These are phyloP conservation scores for Pentalonia nigronervosa DNA, from an alignment of 1,140 invertebrate genomes.

Conservation along the genomic window DNA sequence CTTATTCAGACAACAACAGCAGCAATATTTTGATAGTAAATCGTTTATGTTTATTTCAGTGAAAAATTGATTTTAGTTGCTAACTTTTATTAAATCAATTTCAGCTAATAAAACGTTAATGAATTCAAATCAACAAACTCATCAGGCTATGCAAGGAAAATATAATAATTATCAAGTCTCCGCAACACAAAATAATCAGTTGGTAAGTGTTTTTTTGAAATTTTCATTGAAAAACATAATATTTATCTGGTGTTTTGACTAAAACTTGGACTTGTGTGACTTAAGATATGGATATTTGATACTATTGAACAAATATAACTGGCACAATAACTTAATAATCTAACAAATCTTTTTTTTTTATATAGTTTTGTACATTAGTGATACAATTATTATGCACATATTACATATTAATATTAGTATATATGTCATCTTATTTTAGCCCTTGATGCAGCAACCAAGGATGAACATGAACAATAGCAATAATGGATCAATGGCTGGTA, in stretches of 20 bases:
- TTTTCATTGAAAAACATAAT: not conserved
- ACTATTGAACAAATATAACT: not conserved
- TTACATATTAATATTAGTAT: not conserved
- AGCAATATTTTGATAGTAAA: slow-evolving; percentile 45
- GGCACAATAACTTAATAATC: not conserved
- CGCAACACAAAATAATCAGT: slow-evolving; percentile 51
- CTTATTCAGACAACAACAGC: slow-evolving; percentile 44
- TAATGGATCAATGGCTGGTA: slow-evolving; percentile 43
- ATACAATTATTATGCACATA: not conserved
- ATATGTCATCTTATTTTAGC: not conserved
- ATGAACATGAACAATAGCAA: slow-evolving; percentile 47
- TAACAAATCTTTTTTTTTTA: too few species aligned
- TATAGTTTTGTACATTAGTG: too few species aligned
- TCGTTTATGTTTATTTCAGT: not conserved
- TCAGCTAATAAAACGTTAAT: slow-evolving; percentile 50
- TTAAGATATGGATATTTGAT: not conserved
- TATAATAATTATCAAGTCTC: slow-evolving; percentile 52
- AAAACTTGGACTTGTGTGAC: not conserved
- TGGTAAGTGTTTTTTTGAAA: slow-evolving; percentile 14
- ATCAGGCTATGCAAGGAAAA: slow-evolving; percentile 52
- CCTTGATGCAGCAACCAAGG: slow-evolving; percentile 42
- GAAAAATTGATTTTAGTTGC: not conserved
- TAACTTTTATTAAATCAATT: not conserved
- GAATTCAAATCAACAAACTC: slow-evolving; percentile 56
- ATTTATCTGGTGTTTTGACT: not conserved